Base-by-base conservation (phyloP, 2,888 invertebrate genomes). In the Polietes domitor region DNA sequence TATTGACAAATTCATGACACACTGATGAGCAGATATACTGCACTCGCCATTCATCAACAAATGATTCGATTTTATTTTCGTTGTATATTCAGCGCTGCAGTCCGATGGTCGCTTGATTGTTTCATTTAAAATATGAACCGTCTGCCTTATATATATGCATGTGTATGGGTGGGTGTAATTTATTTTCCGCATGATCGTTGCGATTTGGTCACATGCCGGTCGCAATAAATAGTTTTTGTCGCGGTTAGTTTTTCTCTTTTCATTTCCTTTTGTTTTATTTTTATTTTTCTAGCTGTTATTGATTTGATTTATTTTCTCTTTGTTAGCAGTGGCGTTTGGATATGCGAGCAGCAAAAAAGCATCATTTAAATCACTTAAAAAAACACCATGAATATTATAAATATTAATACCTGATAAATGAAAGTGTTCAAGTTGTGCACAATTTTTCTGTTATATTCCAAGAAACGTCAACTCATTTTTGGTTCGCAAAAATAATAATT, bases 151-250 rank as follows among this genome's bases (percentile, higher is more conserved):
- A 50, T 17, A 53, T 21, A 47, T 21, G 47, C 15, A 1, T 61
- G 43, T 37, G 17, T 21, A n/a, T n/a, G n/a, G n/a, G n/a, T n/a
- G n/a, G n/a, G n/a, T n/a, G n/a, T n/a, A n/a, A n/a, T n/a, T n/a
- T 63, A 6, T 28, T 24, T 53, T 47, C 76, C 47, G 24, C 37
- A 61, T 74, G 50, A 26, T 77, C 58, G 65, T 83, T n/a, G 82
- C 68, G 79, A 72, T 79, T 58, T 24, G 65, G 72, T 76, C 82
- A 79, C 82, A 83, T 83, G 79, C 72, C 55, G 7, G 2, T 12
- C n/a, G 47, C 47, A 47, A 47, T 47, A 47, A 47, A 47, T 47
- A 47, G 47, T n/a, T 47, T n/a, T 47, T n/a, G 47, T 78, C 32
- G 63, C 50, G 73, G 32, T 70, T n/a, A n/a, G n/a, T n/a, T n/a